Percentiles rank a stretch among this genome's conserved stretches.
Evolutionary conservation across 2,888 invertebrate species (phyloP).

Genomic region (Sturmia bella): DNA sequence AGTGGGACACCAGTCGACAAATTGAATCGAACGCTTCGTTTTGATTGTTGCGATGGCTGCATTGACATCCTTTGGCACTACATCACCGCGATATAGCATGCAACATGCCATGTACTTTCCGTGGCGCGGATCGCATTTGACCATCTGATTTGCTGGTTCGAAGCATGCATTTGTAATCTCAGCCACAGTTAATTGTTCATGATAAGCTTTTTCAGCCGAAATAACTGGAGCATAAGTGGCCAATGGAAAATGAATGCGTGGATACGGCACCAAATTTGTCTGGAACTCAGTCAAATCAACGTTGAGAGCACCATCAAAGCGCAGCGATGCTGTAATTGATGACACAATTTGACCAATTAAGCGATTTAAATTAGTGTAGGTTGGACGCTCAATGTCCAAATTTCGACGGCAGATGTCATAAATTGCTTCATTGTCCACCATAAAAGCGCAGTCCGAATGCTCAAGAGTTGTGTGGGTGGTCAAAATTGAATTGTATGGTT

Average conservation of each 20-base stretch:
- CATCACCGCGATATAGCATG: slow-evolving; percentile 95
- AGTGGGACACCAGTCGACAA: slow-evolving; percentile 94
- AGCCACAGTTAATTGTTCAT: slow-evolving; percentile 93
- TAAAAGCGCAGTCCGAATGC: slow-evolving; percentile 94
- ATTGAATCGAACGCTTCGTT: slow-evolving; percentile 95
- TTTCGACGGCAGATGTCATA: slow-evolving; percentile 94
- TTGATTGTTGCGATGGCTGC: slow-evolving; percentile 96
- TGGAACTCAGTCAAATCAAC: slow-evolving; percentile 97
- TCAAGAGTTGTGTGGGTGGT: slow-evolving; percentile 95
- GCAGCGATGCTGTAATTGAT: slow-evolving; percentile 95
- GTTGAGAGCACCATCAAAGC: slow-evolving; percentile 95
- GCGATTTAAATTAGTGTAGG: slow-evolving; percentile 93
- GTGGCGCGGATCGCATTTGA: slow-evolving; percentile 94
- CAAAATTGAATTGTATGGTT: slow-evolving; percentile 95
- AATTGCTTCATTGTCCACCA: slow-evolving; percentile 95
- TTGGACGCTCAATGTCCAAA: slow-evolving; percentile 91
- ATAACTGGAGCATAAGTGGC: slow-evolving; percentile 96
- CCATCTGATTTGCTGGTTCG: slow-evolving; percentile 97
- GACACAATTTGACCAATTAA: slow-evolving; percentile 94
- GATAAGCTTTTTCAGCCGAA: slow-evolving; percentile 95
- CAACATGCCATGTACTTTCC: slow-evolving; percentile 98
- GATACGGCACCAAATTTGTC: slow-evolving; percentile 96
- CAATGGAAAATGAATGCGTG: slow-evolving; percentile 96
- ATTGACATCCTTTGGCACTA: slow-evolving; percentile 96
- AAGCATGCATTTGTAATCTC: slow-evolving; percentile 98